phyloP scores from a whole-genome alignment of 2,888 invertebrate genomes.

The Orthosia cruda region DNA sequence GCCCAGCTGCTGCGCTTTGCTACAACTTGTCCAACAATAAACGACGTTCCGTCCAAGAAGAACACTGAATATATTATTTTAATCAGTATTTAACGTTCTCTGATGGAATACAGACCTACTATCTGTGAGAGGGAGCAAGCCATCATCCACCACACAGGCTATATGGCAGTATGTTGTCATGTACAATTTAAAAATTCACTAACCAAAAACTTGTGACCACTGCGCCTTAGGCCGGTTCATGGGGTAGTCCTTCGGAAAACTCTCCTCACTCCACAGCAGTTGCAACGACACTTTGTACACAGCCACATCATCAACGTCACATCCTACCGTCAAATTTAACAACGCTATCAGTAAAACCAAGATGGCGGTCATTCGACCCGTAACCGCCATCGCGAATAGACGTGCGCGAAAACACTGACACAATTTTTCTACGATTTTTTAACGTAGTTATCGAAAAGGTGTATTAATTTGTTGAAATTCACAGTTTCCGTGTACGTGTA shows the following conservation, averaged over 20 bases:
- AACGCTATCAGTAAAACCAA: constrained; percentile 79
- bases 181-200: constrained; percentile 81
- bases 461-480: constrained; percentile 64
- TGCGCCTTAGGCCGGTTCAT: constrained; percentile 97
- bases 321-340: constrained; percentile 82
- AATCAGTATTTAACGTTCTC: not conserved
- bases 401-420: constrained; percentile 63
- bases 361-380: constrained; percentile 83
- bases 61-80: too few species aligned
- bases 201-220: constrained; percentile 98
- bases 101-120: not conserved
- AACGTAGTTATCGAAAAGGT: constrained; percentile 63
- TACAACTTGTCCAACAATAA: not conserved
- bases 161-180: not conserved
- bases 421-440: constrained; percentile 35
- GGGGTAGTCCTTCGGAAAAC: constrained; percentile 98
- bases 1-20: not conserved
- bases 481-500: constrained; percentile 82
- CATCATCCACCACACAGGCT: not conserved
- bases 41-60: not conserved
- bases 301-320: constrained; percentile 95
- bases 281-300: constrained; percentile 97
- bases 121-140: not conserved
- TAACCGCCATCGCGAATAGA: constrained; percentile 77
- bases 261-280: constrained; percentile 97